These are phyloP conservation scores for Microctenopoma stevenorrisi DNA, from an alignment of 2,797 vertebrate species.

Conservation along the genomic window DNA sequence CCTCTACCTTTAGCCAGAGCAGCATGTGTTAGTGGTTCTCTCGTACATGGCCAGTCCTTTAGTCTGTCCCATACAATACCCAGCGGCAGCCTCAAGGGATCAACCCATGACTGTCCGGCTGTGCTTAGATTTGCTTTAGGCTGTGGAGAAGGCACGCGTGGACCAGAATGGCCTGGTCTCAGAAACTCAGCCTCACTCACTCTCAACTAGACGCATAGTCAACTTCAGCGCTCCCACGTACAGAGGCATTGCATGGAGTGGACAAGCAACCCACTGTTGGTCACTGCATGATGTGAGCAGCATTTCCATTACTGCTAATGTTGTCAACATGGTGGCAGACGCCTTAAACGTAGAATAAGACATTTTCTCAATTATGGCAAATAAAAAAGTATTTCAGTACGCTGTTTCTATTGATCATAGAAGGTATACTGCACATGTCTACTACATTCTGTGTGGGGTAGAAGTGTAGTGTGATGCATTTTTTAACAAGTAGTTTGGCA, in stretches of 20 bases:
- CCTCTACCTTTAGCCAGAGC: background rate
- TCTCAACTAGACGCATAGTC: slow-evolving; percentile 28
- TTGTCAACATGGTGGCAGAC: background rate
- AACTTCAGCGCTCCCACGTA: slow-evolving; percentile 24
- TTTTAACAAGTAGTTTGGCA: slow-evolving; percentile 18
- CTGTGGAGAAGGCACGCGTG: slow-evolving; percentile 43
- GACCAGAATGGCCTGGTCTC: slow-evolving; percentile 20
- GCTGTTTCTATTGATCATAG: background rate
- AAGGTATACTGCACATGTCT: slow-evolving; percentile 1
- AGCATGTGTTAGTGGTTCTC: too few species aligned
- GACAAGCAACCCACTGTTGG: slow-evolving; percentile 37
- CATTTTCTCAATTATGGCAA: background rate
- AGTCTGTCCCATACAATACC: background rate
- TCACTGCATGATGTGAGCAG: slow-evolving; percentile 72
- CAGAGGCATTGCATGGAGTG: slow-evolving; percentile 63
- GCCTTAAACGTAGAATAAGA: background rate
- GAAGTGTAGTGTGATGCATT: background rate
- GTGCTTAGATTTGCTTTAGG: slow-evolving; percentile 15
- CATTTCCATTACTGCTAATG: slow-evolving; percentile 33
- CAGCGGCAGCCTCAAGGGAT: slow-evolving; percentile 10
- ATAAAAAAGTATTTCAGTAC: background rate
- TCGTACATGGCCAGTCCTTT: background rate
- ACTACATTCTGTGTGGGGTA: slow-evolving; percentile 12
- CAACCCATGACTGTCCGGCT: slow-evolving; percentile 27
- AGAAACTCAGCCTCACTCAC: slow-evolving; percentile 16